Evolutionary conservation across 1,140 invertebrate genomes (phyloP), one percentile per base, ranked within the genome.

Genomic region (Gonioctena quinquepunctata): DNA sequence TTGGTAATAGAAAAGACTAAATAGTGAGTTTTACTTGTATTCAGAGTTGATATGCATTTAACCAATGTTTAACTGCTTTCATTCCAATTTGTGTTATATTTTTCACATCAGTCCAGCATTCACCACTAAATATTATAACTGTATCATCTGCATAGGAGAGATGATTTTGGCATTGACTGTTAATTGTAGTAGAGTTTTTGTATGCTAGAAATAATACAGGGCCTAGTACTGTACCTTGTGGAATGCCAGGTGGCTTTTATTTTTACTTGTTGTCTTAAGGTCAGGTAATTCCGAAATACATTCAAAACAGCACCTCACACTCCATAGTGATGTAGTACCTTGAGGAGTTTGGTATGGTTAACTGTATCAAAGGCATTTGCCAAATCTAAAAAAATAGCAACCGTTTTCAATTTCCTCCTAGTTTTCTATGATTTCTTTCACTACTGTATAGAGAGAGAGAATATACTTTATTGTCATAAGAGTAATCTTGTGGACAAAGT

Each of bases 111-210:
- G 33, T 7, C 33, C 33, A 42, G 33, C 6, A 7, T 7, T 42
- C 33, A 42, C 57, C 23, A 19, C 8, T 23, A 26, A 60, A 60
- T 6, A 60, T 7, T 8, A 60, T 8, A 60, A 60, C 23, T 22
- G 57, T 60, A 26, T 60, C 57, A 16, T 60, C 57, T 4, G 57
- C 57, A 60, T 60, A 60, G 11, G 57, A 60, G 18, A 60, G n/a
- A n/a, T 60, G 22, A 60, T 60, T 60, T 60, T 60, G 11, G n/a
- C 57, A 60, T 26, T 26, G 22, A 60, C 22, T 19, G n/a, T 26
- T 8, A 16, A 22, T 60, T 60, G n/a, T 8, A 60, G 57, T 26
- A 60, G 57, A 60, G 22, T 60, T 60, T 6, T 21, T 60, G 8
- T 42, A 42, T 6, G 33, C 33, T n/a, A 42, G 33, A 42, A 42